Evolutionary conservation across 2,113 vertebrate species (phyloP).

Genomic region (Scomber scombrus): DNA sequence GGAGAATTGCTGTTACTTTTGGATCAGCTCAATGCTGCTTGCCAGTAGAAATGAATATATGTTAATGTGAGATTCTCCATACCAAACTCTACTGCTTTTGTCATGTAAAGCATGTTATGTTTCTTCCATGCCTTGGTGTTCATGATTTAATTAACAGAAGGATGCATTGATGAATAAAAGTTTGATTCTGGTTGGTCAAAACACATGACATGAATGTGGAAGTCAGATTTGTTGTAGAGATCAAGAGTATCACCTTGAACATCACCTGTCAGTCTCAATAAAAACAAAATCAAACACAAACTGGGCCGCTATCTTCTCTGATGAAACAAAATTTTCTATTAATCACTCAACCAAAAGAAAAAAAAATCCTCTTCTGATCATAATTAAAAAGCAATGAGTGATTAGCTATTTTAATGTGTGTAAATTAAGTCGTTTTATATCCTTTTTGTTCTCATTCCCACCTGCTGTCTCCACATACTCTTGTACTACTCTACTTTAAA

Average conservation of each 20-base stretch:
- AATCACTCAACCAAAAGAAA: neutral
- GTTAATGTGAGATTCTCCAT: neutral
- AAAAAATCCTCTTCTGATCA: neutral
- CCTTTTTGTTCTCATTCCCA: no score
- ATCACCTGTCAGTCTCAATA: slow-evolving; percentile 6
- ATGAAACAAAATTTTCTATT: no score
- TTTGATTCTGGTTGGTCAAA: no score
- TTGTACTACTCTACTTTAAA: slow-evolving; percentile 14
- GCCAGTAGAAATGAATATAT: neutral
- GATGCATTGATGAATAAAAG: no score
- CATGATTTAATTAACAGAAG: neutral
- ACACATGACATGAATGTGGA: no score
- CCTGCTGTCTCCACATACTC: no score
- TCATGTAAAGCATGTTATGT: neutral
- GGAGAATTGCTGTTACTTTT: no score
- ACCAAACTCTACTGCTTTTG: neutral
- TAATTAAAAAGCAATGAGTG: neutral
- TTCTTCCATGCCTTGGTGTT: neutral
- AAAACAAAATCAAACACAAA: slow-evolving; percentile 25
- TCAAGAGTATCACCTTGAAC: no score
- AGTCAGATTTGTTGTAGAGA: no score
- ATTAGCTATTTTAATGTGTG: neutral
- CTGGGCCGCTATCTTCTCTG: neutral
- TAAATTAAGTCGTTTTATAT: no score
- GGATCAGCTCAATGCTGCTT: neutral